These are phyloP conservation scores for Willisornis vidua DNA, from an alignment of 2,113 vertebrate species.

Conservation along the genomic window DNA sequence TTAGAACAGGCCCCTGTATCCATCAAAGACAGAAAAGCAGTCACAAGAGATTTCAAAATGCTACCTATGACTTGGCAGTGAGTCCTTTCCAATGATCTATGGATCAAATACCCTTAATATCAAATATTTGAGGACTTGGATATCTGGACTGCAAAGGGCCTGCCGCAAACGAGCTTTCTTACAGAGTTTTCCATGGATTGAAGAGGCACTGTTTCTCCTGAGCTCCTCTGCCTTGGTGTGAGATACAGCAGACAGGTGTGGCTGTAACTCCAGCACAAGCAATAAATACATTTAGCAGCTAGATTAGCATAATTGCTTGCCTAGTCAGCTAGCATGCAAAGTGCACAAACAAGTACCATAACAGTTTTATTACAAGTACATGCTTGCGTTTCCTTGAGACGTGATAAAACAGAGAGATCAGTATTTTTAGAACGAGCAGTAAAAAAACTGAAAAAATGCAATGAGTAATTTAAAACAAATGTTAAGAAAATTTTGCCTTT, in stretches of 20 bases:
- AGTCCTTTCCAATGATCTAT: not conserved
- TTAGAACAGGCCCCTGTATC: not conserved
- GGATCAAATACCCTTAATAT: not conserved
- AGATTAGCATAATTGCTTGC: constrained; percentile 55
- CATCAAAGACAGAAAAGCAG: not conserved
- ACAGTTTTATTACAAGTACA: constrained; percentile 34
- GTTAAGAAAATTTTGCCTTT: not conserved
- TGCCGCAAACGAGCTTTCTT: not conserved
- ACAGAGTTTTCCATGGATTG: not conserved
- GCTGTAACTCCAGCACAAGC: not conserved
- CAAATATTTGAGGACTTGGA: not conserved
- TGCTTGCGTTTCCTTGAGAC: constrained; percentile 21
- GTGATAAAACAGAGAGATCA: not conserved
- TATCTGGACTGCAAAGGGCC: not conserved
- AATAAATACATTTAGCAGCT: constrained; percentile 43
- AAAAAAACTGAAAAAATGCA: not conserved
- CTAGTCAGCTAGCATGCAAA: constrained; percentile 40
- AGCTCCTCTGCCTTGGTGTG: not conserved
- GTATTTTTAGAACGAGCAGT: not conserved
- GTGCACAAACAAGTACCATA: constrained; percentile 50
- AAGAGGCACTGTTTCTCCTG: not conserved
- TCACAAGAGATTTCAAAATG: not conserved
- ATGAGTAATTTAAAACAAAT: not conserved
- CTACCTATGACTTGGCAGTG: not conserved
- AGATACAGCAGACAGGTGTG: constrained; percentile 36